Conservation (phyloP, 37 sponge, comb jelly and placozoan genomes). For the Mnemiopsis leidyi region DNA sequence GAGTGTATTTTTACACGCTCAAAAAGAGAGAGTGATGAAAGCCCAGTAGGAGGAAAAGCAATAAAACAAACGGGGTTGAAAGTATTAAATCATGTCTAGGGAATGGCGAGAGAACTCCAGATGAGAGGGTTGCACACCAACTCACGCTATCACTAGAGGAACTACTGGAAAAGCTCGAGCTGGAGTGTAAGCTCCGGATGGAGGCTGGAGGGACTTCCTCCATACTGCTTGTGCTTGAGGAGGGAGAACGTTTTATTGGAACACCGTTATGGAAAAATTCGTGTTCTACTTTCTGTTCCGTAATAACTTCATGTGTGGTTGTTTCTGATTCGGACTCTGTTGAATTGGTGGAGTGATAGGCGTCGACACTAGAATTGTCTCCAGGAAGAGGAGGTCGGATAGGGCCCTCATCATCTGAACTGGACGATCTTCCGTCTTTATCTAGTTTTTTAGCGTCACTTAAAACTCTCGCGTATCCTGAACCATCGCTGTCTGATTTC, state of each 20-base stretch:
- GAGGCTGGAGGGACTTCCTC: neutral
- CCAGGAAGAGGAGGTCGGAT: neutral
- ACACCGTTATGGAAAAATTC: neutral
- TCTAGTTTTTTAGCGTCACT: neutral
- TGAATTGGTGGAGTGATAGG: slow-evolving; percentile 27
- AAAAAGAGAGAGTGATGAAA: slow-evolving; percentile 31
- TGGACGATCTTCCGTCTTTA: neutral
- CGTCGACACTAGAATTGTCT: neutral
- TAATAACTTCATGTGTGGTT: neutral
- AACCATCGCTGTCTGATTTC: neutral
- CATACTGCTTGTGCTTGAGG: neutral
- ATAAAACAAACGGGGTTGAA: neutral
- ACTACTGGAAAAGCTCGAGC: neutral
- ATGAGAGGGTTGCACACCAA: neutral
- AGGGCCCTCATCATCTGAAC: neutral
- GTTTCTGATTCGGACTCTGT: neutral
- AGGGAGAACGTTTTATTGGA: neutral
- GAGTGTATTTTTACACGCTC: neutral
- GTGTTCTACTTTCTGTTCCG: neutral
- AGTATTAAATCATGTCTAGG: slow-evolving; percentile 21
- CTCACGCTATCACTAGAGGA: neutral
- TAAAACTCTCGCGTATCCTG: neutral
- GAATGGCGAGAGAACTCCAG: neutral
- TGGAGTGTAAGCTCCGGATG: neutral
- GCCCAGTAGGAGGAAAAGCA: neutral